Base-by-base conservation (phyloP, 2,888 invertebrate genomes). In the Ephialtes manifestator region DNA sequence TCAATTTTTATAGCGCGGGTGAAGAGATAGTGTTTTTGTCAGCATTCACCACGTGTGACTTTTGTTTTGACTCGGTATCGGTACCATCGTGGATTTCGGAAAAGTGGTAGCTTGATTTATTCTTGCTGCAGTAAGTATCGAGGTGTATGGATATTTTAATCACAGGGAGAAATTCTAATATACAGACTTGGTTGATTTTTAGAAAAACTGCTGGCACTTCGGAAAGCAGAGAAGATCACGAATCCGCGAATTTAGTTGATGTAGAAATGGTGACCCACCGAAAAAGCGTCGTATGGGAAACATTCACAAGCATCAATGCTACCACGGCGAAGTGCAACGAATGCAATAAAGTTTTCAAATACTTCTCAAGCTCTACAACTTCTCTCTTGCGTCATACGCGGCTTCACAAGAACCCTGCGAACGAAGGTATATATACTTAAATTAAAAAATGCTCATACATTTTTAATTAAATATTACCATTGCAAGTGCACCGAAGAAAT, bases 301-400 rank as follows among this genome's bases (percentile, higher is more conserved):
- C n/a, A n/a, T n/a, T n/a, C n/a, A n/a, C n/a, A n/a, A n/a, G n/a
- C n/a, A n/a, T n/a, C n/a, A n/a, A n/a, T n/a, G n/a, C n/a, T n/a
- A n/a, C n/a, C n/a, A n/a, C n/a, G n/a, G n/a, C n/a, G n/a, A n/a
- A n/a, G n/a, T n/a, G n/a, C n/a, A n/a, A n/a, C n/a, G n/a, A n/a
- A n/a, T n/a, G n/a, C n/a, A n/a, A n/a, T n/a, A n/a, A n/a, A n/a
- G n/a, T n/a, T n/a, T n/a, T n/a, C n/a, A n/a, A n/a, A n/a, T n/a
- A n/a, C n/a, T n/a, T n/a, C n/a, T n/a, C n/a, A n/a, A n/a, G n/a
- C n/a, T n/a, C n/a, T 11, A 46, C 67, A 43, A 67, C 67, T 13
- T 67, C 67, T 24, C 24, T 24, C 20, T 20, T 28, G 67, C 67
- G 67, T 43, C 24, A 67, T 67, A 43, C 20, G 10, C 67, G 67